Evolutionary conservation across 2,888 invertebrate genomes (phyloP), one percentile per base, ranked within the genome.

Genomic region (Capitulum mitella): DNA sequence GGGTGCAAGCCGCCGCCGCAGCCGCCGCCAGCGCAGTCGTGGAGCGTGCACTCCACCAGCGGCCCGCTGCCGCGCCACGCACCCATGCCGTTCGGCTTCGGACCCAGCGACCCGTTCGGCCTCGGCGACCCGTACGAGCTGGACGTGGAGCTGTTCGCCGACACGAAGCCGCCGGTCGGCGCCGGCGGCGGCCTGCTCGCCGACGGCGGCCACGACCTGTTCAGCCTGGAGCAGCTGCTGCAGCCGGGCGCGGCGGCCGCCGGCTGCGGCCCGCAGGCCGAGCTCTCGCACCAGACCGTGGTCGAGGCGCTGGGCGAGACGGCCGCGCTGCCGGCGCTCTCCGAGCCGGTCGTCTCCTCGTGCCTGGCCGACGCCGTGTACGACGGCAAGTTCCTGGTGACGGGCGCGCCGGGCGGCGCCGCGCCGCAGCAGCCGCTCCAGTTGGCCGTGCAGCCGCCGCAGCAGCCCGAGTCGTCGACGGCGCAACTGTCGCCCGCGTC

Each of bases 381-480:
- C 76, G 76, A 76, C 46, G 76, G 32, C 76, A 43, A 43, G 46
- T 76, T 76, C 46, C 32, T 76, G 46, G 29, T 76, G 76, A 22
- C n/a, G 46, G 26, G 22, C 32, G 6, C 29, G 22, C 1, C 3
- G 46, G 46, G 26, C 29, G 46, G 14, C 78, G 78, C 84, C 78
- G 80, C 82, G 29, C 81, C 82, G 80, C 80, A 80, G 29, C 81
- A 80, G 79, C 51, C 54, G 76, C 75, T 37, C 34, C 79, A 34
- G 77, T 74, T 43, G 79, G 77, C 22, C 46, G 78, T 77, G 32
- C 77, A 77, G 40, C 64, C 61, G 43, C 29, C 70, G 77, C 94
- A 0, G 93, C 93, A 75, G 93, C 94, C 0, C 92, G 91, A 79
- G 91, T 90, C 48, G 90, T 90, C 81, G 91, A 77, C 54, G 51